These are phyloP conservation scores for Tachina fera DNA, from an alignment of 2,888 invertebrate species.

Conservation along the genomic window DNA sequence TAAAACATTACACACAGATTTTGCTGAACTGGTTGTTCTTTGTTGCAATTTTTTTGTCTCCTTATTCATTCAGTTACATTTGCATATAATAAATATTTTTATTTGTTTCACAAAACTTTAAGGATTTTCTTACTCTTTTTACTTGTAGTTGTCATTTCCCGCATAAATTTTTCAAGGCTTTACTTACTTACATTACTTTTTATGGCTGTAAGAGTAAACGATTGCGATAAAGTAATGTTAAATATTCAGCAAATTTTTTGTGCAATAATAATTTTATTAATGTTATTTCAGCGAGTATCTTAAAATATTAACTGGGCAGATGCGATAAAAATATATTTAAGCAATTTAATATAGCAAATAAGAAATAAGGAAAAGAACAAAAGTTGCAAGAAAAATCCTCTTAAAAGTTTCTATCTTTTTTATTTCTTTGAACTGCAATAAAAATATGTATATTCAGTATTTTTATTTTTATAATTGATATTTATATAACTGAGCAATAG, in stretches of 20 bases:
- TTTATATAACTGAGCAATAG: too few species aligned
- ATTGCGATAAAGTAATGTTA: neutral
- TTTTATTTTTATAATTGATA: too few species aligned
- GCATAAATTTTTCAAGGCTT: neutral
- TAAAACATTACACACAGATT: neutral
- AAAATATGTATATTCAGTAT: too few species aligned
- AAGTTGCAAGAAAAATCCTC: too few species aligned
- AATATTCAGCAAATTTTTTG: neutral
- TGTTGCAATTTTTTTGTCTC: neutral
- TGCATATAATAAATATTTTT: slow-evolving; percentile 17
- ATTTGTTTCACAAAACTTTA: slow-evolving; percentile 4
- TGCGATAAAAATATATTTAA: too few species aligned
- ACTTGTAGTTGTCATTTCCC: neutral
- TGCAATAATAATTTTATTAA: neutral
- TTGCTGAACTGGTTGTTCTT: neutral
- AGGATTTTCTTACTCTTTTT: neutral
- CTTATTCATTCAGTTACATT: neutral
- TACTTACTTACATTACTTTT: neutral
- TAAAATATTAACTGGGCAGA: too few species aligned
- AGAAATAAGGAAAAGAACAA: too few species aligned
- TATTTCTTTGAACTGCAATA: too few species aligned
- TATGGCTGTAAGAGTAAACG: neutral
- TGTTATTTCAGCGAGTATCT: too few species aligned
- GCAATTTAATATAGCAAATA: too few species aligned
- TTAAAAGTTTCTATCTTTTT: too few species aligned